Percentiles rank a stretch among this genome's conserved stretches.
These are phyloP conservation scores for Taeniopygia guttata DNA, from an alignment of 2,797 vertebrate species.

Conservation along the genomic window DNA sequence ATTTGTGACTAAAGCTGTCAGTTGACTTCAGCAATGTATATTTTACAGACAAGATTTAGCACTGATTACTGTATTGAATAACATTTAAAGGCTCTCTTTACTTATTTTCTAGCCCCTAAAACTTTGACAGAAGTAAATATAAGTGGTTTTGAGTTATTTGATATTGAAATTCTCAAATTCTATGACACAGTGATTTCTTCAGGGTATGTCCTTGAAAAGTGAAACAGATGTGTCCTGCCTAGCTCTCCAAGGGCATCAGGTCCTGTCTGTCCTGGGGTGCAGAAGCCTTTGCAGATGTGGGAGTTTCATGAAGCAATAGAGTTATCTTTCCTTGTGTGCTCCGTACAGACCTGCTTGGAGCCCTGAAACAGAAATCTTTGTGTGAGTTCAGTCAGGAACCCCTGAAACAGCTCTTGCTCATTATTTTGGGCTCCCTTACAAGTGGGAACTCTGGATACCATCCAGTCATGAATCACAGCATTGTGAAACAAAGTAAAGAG, in stretches of 20 bases:
- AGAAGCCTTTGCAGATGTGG: background rate
- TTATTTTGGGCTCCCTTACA: background rate
- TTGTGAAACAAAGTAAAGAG: background rate
- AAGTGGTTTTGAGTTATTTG: background rate
- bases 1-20: background rate
- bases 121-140: background rate
- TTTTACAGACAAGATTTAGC: background rate
- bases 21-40: background rate
- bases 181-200: background rate
- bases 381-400: background rate
- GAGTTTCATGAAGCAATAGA: background rate
- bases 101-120: background rate
- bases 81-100: background rate
- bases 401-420: background rate
- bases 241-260: background rate
- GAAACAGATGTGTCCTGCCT: background rate
- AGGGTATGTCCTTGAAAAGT: background rate
- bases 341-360: background rate
- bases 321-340: background rate
- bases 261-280: background rate
- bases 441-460: background rate
- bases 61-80: background rate
- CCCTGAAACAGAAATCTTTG: background rate
- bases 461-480: background rate
- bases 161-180: background rate